These are phyloP conservation scores for Halcyon badia DNA, from an alignment of 2,797 vertebrate genomes.

Conservation along the genomic window DNA sequence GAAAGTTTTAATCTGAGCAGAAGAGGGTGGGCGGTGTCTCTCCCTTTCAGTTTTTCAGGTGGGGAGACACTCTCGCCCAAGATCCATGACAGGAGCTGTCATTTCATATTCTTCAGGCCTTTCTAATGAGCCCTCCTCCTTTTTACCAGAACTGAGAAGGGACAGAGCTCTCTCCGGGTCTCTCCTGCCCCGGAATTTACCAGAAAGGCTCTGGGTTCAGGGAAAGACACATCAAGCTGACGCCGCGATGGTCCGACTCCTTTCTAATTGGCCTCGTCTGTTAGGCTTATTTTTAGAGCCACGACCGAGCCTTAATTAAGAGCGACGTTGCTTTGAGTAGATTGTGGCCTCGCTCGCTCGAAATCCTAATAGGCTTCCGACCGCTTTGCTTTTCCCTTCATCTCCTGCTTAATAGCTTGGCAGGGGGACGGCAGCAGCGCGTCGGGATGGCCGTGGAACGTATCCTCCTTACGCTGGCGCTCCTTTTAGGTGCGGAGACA, in stretches of 20 bases:
- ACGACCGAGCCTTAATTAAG: conserved; percentile 55
- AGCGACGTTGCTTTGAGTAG: conserved; percentile 37
- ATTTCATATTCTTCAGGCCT: neutral
- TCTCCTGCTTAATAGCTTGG: conserved; percentile 33
- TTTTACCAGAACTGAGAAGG: neutral
- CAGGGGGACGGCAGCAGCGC: neutral
- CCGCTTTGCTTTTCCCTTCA: conserved; percentile 56
- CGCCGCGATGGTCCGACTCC: neutral
- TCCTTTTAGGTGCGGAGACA: neutral
- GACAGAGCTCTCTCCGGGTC: neutral
- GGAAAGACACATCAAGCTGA: neutral
- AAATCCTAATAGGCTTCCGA: conserved; percentile 70
- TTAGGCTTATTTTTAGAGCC: conserved; percentile 63
- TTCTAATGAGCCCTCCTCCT: neutral
- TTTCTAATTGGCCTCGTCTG: conserved; percentile 41
- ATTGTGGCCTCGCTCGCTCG: neutral
- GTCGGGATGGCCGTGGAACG: neutral
- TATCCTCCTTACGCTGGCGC: fast-evolving
- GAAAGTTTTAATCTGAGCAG: neutral
- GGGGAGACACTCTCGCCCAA: neutral
- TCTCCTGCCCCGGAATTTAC: neutral
- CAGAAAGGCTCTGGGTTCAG: neutral
- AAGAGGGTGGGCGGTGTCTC: neutral
- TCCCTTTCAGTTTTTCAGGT: neutral
- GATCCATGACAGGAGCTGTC: neutral